Conservation (phyloP, 1,140 invertebrate genomes). For the Arctopsyche grandis region DNA sequence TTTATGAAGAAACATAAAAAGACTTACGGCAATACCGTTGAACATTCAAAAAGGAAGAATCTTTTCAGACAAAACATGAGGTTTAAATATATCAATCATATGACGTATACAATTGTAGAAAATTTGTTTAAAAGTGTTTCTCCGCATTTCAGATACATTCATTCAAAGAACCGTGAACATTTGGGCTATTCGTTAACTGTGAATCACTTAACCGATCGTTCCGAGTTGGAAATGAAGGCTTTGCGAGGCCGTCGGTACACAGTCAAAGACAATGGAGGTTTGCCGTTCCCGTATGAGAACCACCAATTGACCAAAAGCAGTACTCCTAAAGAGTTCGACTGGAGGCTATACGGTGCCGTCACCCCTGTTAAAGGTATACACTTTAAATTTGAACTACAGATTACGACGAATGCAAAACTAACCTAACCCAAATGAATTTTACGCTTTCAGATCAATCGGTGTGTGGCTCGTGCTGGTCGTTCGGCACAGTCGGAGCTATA, state of each 20-base stretch:
- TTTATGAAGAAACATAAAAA: conserved; percentile 82
- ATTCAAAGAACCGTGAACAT: conserved; percentile 84
- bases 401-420: not conserved
- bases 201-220: conserved; percentile 91
- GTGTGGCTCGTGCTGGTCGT: conserved; percentile 97
- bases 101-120: not conserved
- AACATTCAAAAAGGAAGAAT: conserved; percentile 79
- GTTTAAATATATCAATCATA: conserved; percentile 59
- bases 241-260: conserved; percentile 79
- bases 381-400: not conserved
- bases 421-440: not conserved
- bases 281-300: conserved; percentile 78
- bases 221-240: conserved; percentile 80
- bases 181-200: conserved; percentile 79
- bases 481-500: conserved; percentile 92
- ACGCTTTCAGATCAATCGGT: conserved; percentile 85
- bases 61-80: conserved; percentile 90
- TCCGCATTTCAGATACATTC: conserved; percentile 74
- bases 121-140: not conserved
- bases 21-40: conserved; percentile 72
- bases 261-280: conserved; percentile 75
- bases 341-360: conserved; percentile 92
- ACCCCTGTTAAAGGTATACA: conserved; percentile 89
- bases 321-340: conserved; percentile 82
- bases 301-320: conserved; percentile 60